Base-by-base conservation (phyloP, 2,888 invertebrate species). In the Lordiphosa fenestrarum region DNA sequence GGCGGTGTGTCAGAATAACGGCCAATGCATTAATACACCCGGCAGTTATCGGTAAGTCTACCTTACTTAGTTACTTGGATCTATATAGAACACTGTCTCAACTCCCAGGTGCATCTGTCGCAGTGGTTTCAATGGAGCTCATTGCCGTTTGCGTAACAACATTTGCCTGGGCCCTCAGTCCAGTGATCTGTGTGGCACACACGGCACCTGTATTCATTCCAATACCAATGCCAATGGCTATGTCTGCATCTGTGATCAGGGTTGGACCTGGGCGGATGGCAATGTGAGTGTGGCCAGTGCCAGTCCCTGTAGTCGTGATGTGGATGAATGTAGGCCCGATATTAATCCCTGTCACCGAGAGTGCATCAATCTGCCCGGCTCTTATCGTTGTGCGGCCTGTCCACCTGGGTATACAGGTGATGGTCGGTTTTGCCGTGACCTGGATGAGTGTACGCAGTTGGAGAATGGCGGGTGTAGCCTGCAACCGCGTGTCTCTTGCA, bases 361-460 rank as follows among this genome's bases (percentile, higher is more conserved):
- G n/a, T 99, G 99, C 87, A 92, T 96, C 59, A 99, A 99, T 88
- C 90, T 94, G 0, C 97, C 96, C 0, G 99, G 98, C 1, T 92
- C 95, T 4, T 99, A 96, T 89, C 91, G 91, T 64, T 99, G 99
- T 87, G 97, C 95, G 2, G 90, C 92, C 19, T 99, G 99, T 89
- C 98, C 98, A 0, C 75, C 90, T 71, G 96, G 98, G 7, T 98
- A 94, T 81, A 92, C 93, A 60, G 98, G 98, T 19, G 95, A 96
- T 89, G 98, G 98, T 1, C 94, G 93, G 82, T 92, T 92, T 36
- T 99, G 99, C 84, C 90, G 90, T 1, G 98, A 99, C 86, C 92
- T 98, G 36, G 93, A 99, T 85, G 98, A 99, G 90, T 99, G 99
- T 86, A 89, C 91, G 15, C 88, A 90, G 21, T 89, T 90, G 3